Evolutionary conservation across 1,140 invertebrate species (phyloP), one percentile per base, ranked within the genome.

Genomic region (Drosophila auraria): DNA sequence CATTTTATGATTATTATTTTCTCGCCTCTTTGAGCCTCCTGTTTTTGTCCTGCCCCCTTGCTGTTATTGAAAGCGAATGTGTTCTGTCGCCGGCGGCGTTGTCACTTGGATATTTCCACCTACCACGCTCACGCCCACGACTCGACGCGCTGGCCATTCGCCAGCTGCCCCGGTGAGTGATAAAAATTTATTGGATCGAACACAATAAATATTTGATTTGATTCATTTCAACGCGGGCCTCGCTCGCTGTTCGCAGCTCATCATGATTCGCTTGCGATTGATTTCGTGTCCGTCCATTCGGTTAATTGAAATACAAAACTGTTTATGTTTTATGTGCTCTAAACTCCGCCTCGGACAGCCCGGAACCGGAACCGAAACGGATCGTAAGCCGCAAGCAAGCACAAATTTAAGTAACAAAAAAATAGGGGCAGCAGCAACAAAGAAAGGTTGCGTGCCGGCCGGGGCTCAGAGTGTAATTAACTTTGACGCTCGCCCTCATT

Each of bases 201-300:
- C 86, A 82, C 86, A 91, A 90, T 90, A 90, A 90, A 90, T 90
- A 90, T 90, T 90, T 90, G 86, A 90, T 90, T 90, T 90, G 86
- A 90, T 90, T 90, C 86, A 82, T 90, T 90, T 90, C 74, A 62
- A 50, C 63, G 47, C 63, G 50, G 30, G 38, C 56, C 47, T 27
- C 27, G 47, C 25, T 11, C 15, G 56, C n/a, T 53, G 54, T 80
- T 77, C 42, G 54, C 56, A 62, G 59, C 68, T 73, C 75, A 79
- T 87, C 75, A 73, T 89, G 78, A 89, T 80, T 82, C 71, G 53
- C 20, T 69, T 74, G 75, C 68, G 80, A 86, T 90, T 90, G 87
- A 74, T 76, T 90, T 77, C 53, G 76, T 65, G 78, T 30, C 58
- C 54, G 80, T 83, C 68, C 78, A 63, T 53, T 65, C 59, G 80